Evolutionary conservation across 2,113 vertebrate genomes (phyloP).

Genomic region (Cichladusa arquata): DNA sequence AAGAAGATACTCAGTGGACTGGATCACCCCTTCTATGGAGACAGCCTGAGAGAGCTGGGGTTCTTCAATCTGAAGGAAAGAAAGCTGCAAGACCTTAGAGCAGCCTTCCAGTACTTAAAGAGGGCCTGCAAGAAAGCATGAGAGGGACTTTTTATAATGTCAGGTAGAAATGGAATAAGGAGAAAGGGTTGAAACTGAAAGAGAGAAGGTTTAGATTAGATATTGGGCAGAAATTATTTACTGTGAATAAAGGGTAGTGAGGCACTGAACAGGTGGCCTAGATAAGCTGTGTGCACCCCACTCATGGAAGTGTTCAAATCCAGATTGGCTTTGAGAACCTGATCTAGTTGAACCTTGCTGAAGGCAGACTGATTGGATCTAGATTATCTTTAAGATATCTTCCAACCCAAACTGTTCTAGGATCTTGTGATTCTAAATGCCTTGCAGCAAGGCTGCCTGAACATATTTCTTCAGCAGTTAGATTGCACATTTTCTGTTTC

Average conservation of each 20-base stretch:
- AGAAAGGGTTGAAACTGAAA: neutral
- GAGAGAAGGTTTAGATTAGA: neutral
- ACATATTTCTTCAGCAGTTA: neutral
- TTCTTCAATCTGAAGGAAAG: neutral
- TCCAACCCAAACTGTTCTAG: neutral
- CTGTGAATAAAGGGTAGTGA: neutral
- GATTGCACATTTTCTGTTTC: neutral
- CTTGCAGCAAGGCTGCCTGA: neutral
- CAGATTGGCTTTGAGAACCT: neutral
- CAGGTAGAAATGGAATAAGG: neutral
- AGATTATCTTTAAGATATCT: neutral
- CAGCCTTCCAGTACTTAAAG: neutral
- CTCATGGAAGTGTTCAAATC: accelerated
- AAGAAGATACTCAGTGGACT: neutral
- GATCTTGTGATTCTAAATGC: neutral
- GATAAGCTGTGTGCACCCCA: neutral
- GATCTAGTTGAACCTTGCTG: neutral
- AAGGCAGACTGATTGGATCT: neutral
- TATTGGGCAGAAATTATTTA: neutral
- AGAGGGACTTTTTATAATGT: neutral
- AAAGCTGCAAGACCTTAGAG: neutral
- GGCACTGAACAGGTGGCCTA: neutral
- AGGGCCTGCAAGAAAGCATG: neutral
- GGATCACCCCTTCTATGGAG: neutral
- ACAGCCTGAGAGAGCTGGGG: neutral